Base-by-base conservation (phyloP, 2,888 invertebrate species). In the Oscheius sp. region DNA sequence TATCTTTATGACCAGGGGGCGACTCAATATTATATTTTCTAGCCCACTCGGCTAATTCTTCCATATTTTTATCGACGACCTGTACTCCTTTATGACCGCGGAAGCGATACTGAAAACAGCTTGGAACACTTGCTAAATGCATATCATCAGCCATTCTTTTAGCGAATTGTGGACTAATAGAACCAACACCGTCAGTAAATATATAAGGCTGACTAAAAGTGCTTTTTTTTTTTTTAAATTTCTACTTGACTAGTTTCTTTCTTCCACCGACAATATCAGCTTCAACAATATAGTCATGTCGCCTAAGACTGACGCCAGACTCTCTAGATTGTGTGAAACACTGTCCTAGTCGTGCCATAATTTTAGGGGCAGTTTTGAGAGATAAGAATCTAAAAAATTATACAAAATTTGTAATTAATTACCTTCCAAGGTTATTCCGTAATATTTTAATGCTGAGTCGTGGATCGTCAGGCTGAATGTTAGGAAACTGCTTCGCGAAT, bases 261-360 rank as follows among this genome's bases (percentile, higher is more conserved):
- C 5, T 66, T 17, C 70, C 70, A 12, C 70, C 70, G 17, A 59
- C 50, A 14, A 59, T 28, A 30, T 70, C 70, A 1, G 22, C 24
- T 17, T 44, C 50, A 14, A 41, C 30, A 2, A 17, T n/a, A 24
- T 66, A 69, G 33, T 66, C 38, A 8, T 56, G 30, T 26, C 69
- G 33, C 44, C 50, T 20, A n/a, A 69, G n/a, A 30, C 22, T 4
- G 22, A 66, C 24, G 20, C 44, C 50, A 33, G 30, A 28, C 4
- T 33, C 51, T 38, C 73, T 51, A n/a, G 69, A 69, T 33, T 86
- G 85, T 1, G 87, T 86, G 65, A 87, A 86, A 63, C 84, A 85
- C 65, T 86, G 86, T 28, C 86, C 87, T 69, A 87, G 74, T 14
- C 87, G 77, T 17, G 87, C 85, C 80, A 87, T 85, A 69, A 85